Conservation (phyloP, 1,140 invertebrate genomes). For the Sipha flava region DNA sequence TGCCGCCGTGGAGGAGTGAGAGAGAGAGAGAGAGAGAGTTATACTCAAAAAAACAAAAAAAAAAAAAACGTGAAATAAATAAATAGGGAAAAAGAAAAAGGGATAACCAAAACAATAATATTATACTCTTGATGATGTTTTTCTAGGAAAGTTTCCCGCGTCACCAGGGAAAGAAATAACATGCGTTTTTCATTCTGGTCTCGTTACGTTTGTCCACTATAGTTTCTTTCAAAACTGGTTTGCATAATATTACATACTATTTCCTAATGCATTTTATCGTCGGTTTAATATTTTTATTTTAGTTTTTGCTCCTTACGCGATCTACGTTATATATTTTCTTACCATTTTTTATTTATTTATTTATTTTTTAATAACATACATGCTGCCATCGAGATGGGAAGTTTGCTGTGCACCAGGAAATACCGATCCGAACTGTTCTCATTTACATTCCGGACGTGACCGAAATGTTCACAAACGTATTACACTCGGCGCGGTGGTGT, state of each 20-base stretch:
- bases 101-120: background rate
- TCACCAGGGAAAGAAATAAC: background rate
- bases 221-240: background rate
- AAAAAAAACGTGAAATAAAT: too few species aligned
- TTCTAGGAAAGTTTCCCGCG: background rate
- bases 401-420: background rate
- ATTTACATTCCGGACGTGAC: slow-evolving; percentile 19
- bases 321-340: too few species aligned
- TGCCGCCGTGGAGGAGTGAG: background rate
- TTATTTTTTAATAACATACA: background rate
- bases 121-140: background rate
- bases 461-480: background rate
- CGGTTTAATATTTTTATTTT: background rate
- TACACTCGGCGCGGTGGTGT: background rate
- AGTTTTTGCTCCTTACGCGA: too few species aligned
- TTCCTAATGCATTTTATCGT: too few species aligned
- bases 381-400: background rate
- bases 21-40: too few species aligned
- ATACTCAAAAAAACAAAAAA: too few species aligned
- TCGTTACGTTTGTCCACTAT: too few species aligned
- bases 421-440: background rate
- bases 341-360: too few species aligned
- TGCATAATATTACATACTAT: too few species aligned
- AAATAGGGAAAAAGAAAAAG: background rate
- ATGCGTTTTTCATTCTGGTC: background rate